Evolutionary conservation across 2,888 invertebrate genomes (phyloP), one percentile per base, ranked within the genome.

Genomic region (Rhopalosiphum nymphaeae): DNA sequence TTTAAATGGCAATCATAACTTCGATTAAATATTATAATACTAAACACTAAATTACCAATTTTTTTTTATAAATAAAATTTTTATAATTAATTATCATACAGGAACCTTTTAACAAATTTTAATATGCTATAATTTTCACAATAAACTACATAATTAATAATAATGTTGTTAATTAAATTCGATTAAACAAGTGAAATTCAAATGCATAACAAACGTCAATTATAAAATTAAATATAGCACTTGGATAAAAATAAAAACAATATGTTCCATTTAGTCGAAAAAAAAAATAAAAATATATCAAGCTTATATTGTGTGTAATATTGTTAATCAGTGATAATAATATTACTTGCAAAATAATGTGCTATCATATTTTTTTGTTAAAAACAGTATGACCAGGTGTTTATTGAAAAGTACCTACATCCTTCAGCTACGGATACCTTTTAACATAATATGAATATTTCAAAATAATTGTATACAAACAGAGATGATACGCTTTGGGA

Each of bases 401-500:
- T 78, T 78, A 9, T 78, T 78, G 9, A 78, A 36, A 78, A 78
- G 78, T 78, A 36, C n/a, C 67, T 67, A 67, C 16, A 67, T 67
- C 67, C 16, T 67, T n/a, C n/a, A 67, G n/a, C 16, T n/a, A 67
- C n/a, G 44, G 44, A 44, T 44, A 46, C 26, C 44, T 86, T 44
- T 86, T 29, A 13, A 46, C 86, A 13, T 29, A 86, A 44, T 36
- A 46, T 46, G 42, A 46, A 46, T 86, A 86, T 42, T 86, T 86
- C 3, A 44, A 86, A 46, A 86, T 86, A 86, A 42, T 86, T 86
- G 86, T 86, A 78, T 29, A 46, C 11, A 86, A 46, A 86, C 86
- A 78, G 16, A 44, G 46, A 86, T 46, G 86, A 44, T 44, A 46
- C 46, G 46, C 42, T 86, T 86, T 21, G 26, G 46, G 26, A 2